These are phyloP conservation scores for Dynastes maya DNA, from an alignment of 2,888 invertebrate genomes.

Conservation along the genomic window DNA sequence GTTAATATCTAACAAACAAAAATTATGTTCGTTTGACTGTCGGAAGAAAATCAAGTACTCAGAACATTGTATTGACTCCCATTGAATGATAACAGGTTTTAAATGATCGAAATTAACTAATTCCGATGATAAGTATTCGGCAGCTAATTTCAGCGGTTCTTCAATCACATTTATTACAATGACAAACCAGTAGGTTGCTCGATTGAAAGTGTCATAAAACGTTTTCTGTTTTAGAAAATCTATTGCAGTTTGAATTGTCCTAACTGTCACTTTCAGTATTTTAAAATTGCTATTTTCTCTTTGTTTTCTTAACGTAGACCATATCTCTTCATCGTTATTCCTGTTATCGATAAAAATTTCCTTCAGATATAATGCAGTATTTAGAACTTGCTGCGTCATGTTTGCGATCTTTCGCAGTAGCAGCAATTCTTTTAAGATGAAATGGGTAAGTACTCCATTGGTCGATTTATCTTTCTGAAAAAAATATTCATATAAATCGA, in stretches of 20 bases:
- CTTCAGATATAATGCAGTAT: background rate
- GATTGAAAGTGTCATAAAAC: background rate
- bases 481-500: too few species aligned
- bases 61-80: background rate
- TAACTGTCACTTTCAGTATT: background rate
- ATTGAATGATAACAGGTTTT: conserved; percentile 12
- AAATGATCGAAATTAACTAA: too few species aligned
- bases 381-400: background rate
- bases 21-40: background rate
- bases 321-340: background rate
- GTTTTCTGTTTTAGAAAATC: background rate
- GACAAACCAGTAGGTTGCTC: conserved; percentile 8
- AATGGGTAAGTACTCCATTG: too few species aligned
- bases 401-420: too few species aligned
- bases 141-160: background rate
- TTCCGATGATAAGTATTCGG: background rate
- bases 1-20: background rate
- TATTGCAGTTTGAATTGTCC: background rate
- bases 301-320: background rate
- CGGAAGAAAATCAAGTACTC: background rate
- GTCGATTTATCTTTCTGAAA: too few species aligned
- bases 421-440: too few species aligned
- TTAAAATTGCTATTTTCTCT: background rate
- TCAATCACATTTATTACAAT: background rate
- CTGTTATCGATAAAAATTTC: background rate